phyloP scores from a whole-genome alignment of 2,113 vertebrate genomes.

The Mustelus asterias region DNA sequence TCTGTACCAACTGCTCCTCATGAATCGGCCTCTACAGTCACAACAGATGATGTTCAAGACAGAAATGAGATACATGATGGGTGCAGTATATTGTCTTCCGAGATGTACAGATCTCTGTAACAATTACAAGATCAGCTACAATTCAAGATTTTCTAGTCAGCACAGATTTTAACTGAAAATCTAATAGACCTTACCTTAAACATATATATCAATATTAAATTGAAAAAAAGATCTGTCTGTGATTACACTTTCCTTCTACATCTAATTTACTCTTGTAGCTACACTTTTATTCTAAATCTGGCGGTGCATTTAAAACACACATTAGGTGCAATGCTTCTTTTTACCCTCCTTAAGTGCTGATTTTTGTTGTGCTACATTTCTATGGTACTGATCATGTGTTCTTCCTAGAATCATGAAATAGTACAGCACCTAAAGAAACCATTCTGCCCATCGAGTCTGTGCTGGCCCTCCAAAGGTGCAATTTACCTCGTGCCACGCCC shows the following conservation, averaged over 20 bases:
- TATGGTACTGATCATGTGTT: not conserved
- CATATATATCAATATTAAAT: not conserved
- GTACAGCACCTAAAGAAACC: too few species aligned
- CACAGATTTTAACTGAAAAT: not conserved
- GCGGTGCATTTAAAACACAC: not conserved
- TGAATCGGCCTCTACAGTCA: too few species aligned
- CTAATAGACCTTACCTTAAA: not conserved
- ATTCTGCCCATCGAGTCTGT: too few species aligned
- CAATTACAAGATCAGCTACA: not conserved
- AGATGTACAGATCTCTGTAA: too few species aligned
- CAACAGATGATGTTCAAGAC: too few species aligned
- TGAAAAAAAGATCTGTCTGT: not conserved
- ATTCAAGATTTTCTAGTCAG: not conserved
- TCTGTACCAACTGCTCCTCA: too few species aligned
- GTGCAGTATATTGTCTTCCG: too few species aligned
- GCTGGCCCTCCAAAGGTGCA: too few species aligned
- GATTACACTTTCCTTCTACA: not conserved
- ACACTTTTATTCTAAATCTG: not conserved
- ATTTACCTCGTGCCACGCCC: too few species aligned
- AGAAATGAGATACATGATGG: too few species aligned
- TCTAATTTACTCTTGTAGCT: not conserved
- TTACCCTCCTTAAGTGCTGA: not conserved
- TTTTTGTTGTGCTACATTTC: not conserved
- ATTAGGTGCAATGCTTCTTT: not conserved
- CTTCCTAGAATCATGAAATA: too few species aligned